These are phyloP conservation scores for Propithecus coquereli DNA, from an alignment of 2,113 vertebrate species.

Conservation along the genomic window DNA sequence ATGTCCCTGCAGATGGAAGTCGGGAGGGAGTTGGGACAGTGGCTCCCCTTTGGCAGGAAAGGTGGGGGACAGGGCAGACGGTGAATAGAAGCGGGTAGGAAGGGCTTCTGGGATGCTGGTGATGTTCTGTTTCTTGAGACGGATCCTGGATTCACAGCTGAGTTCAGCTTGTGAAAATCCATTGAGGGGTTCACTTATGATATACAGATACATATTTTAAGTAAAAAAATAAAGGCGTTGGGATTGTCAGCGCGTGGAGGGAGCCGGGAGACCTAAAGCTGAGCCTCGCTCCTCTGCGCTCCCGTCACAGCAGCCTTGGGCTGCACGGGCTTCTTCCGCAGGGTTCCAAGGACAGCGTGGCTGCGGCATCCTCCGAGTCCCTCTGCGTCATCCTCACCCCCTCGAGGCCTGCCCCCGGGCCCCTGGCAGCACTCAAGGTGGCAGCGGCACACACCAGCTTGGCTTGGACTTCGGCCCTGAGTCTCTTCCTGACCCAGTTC, in stretches of 20 bases:
- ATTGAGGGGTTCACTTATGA: neutral
- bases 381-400: rapidly evolving
- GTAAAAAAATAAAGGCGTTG: neutral
- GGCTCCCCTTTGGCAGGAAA: too few relatives aligned
- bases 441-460: neutral
- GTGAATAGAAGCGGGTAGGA: neutral
- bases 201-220: neutral
- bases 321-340: neutral
- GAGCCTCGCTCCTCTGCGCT: neutral
- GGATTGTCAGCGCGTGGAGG: neutral
- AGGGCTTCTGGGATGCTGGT: neutral
- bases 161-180: neutral
- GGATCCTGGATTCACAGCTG: neutral
- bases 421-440: neutral
- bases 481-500: neutral
- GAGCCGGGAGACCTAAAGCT: neutral
- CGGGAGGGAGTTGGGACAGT: neutral
- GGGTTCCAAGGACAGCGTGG: rapidly evolving
- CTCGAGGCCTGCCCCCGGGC: neutral
- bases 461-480: neutral
- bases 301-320: neutral
- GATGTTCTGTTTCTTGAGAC: neutral
- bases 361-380: neutral
- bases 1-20: neutral
- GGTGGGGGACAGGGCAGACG: too few relatives aligned